Base-by-base conservation (phyloP, 2,888 invertebrate species). In the Lampropteryx suffumata region DNA sequence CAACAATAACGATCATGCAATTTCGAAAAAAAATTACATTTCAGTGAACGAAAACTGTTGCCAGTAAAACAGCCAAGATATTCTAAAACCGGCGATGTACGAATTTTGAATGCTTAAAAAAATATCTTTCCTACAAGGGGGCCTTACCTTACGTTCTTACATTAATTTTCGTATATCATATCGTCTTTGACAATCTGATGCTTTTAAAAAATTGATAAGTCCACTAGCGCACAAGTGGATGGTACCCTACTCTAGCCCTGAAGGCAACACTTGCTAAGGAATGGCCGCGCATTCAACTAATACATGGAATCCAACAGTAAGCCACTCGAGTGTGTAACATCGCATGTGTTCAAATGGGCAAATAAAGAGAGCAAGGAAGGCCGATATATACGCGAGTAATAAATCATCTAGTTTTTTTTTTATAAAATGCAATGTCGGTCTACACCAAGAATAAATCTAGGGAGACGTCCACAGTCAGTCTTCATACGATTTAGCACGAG, bases 101-200 rank as follows among this genome's bases (percentile, higher is more conserved):
- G 81, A 85, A 86, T 81, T 86, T 83, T 79, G 85, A 86, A 85
- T 82, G 88, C 80, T 83, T 89, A 89, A 89, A 89, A 88, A 89
- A 90, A 90, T 89, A 90, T 87, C 80, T 86, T 81, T 87, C 79
- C 82, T 82, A 84, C 84, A 82, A 84, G 87, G 26, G 82, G 87
- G 86, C 85, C 88, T 88, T 86, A 89, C 87, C 88, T 87, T 87
- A 89, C 83, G 77, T 84, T 76, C 83, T 87, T 85, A 85, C 79
- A 86, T 83, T 82, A 83, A 81, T 81, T 74, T 53, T 85, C 85
- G 87, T 86, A 84, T 84, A 88, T 85, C 84, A 84, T 80, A 83
- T 84, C 82, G 85, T 88, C 87, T 87, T 84, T 83, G 87, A 89
- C 88, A 87, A 87, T 84, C 69, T 83, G 86, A 85, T 83, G 84